Percentiles rank a stretch among this genome's conserved stretches.
Conservation (phyloP, 1,140 invertebrate genomes). For the Cydia splendana region DNA sequence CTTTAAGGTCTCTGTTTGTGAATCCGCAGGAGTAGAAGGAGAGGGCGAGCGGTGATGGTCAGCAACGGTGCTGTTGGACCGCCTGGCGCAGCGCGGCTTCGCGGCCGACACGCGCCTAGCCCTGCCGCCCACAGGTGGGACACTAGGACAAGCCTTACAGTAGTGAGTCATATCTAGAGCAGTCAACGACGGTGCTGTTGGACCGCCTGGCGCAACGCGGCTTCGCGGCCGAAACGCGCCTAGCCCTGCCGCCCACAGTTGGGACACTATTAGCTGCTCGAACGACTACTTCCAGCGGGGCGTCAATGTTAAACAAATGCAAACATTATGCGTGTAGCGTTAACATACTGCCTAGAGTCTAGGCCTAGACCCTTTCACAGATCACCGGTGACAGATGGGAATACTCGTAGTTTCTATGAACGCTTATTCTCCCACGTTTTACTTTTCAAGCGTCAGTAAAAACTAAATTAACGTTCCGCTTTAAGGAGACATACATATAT, state of each 20-base stretch:
- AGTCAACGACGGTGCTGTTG: slow-evolving; percentile 68
- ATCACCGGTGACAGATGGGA: no score
- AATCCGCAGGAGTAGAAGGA: slow-evolving; percentile 47
- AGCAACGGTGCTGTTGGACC: slow-evolving; percentile 66
- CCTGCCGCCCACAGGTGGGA: slow-evolving; percentile 66
- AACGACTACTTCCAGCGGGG: no score
- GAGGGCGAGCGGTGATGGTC: slow-evolving; percentile 73
- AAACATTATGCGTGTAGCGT: no score
- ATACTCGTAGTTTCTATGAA: no score
- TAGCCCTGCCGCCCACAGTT: slow-evolving; percentile 72
- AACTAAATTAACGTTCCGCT: no score
- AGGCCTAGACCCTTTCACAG: no score
- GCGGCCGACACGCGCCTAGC: slow-evolving; percentile 68
- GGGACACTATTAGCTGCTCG: not conserved
- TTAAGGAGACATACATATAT: no score
- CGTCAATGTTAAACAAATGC: no score
- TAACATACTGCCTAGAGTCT: no score
- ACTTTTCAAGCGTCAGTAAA: no score
- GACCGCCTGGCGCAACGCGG: slow-evolving; percentile 69
- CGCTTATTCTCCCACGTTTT: no score
- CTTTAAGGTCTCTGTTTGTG: not conserved
- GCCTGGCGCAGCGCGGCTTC: slow-evolving; percentile 69
- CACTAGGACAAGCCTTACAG: not conserved
- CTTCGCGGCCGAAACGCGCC: slow-evolving; percentile 67
- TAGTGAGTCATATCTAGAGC: not conserved